Evolutionary conservation across 2,113 vertebrate species (phyloP).

Genomic region (Ictidomys tridecemlineatus): DNA sequence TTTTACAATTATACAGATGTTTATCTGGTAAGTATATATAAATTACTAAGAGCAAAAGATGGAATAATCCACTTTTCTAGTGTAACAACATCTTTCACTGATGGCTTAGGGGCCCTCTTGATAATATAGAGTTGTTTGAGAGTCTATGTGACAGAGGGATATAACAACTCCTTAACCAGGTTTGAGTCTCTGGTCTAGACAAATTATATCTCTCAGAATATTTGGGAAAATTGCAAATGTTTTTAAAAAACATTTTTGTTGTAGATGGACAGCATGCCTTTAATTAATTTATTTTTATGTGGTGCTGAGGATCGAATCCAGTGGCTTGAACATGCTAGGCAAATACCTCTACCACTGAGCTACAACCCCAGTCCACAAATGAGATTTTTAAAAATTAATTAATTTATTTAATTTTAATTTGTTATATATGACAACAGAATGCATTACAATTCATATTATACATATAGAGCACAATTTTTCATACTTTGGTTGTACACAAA

Average conservation of each 20-base stretch:
- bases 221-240: neutral
- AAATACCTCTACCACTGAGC: too few species aligned
- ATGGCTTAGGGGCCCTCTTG: neutral
- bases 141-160: neutral
- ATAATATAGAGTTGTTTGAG: constrained; percentile 18
- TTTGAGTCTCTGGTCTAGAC: neutral
- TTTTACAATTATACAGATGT: neutral
- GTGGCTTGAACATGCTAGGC: too few species aligned
- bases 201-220: neutral
- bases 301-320: too few species aligned
- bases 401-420: too few species aligned
- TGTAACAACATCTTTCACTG: neutral
- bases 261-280: too few species aligned
- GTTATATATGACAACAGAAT: too few species aligned
- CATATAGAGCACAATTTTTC: too few species aligned
- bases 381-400: neutral
- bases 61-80: neutral
- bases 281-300: too few species aligned
- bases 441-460: too few species aligned
- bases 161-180: neutral
- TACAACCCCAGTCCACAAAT: too few species aligned
- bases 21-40: neutral
- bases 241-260: too few species aligned
- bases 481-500: too few species aligned
- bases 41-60: neutral